Conservation (phyloP, 2,888 invertebrate species). For the Agriopis leucophaearia region DNA sequence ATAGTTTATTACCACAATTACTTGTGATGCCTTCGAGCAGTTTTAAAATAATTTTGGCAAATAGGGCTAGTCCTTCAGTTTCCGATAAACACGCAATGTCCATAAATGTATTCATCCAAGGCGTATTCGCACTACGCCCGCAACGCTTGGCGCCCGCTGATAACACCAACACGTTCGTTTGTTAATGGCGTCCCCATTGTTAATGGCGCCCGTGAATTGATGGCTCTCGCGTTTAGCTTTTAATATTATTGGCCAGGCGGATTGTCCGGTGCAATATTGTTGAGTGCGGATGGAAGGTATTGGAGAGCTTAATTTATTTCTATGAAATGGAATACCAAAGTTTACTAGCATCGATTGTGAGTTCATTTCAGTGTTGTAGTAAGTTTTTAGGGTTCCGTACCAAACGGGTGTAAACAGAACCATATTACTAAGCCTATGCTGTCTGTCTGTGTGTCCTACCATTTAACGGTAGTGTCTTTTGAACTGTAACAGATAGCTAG, state of each 20-base stretch:
- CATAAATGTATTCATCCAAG: not conserved
- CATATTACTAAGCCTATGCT: too few relatives aligned
- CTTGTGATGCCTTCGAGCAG: too few relatives aligned
- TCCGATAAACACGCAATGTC: not conserved
- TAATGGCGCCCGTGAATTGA: slow-evolving; percentile 47
- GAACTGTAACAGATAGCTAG: too few relatives aligned
- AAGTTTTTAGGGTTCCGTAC: too few relatives aligned
- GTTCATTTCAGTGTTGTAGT: not conserved
- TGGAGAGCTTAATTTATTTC: slow-evolving; percentile 10
- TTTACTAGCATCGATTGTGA: not conserved
- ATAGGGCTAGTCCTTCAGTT: too few relatives aligned
- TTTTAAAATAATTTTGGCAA: too few relatives aligned
- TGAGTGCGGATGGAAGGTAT: slow-evolving; percentile 5
- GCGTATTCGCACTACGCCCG: not conserved
- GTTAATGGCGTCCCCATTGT: slow-evolving; percentile 43
- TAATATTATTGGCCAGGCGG: slow-evolving; percentile 32
- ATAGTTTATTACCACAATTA: too few relatives aligned
- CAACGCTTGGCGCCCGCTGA: slow-evolving; percentile 39
- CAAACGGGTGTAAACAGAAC: too few relatives aligned
- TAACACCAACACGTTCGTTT: slow-evolving; percentile 44
- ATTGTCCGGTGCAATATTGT: slow-evolving; percentile 19
- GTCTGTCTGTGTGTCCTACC: too few relatives aligned
- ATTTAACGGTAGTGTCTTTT: too few relatives aligned
- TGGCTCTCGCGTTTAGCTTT: slow-evolving; percentile 37
- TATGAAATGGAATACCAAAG: not conserved